Conservation (phyloP, 2,888 invertebrate species). For the Ophion ventricosus region DNA sequence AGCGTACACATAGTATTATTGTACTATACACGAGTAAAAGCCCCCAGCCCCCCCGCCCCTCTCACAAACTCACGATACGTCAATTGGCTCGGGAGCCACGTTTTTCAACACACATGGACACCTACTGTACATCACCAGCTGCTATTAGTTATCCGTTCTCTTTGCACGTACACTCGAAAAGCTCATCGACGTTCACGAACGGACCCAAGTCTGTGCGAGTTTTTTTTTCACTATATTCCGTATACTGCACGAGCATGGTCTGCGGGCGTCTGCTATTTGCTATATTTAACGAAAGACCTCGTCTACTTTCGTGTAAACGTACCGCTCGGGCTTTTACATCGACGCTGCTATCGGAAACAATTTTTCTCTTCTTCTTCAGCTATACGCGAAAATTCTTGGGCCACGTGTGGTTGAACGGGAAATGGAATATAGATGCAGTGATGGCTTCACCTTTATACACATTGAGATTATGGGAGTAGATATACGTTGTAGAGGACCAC, state of each 20-base stretch:
- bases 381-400: not conserved
- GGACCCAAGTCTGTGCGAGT: not conserved
- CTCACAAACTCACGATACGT: conserved; percentile 12
- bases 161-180: conserved; percentile 22
- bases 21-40: conserved; percentile 21
- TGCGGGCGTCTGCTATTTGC: not conserved
- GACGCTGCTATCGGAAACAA: not conserved
- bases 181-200: not conserved
- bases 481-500: too few relatives aligned
- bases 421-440: not conserved
- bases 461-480: too few relatives aligned
- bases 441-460: not conserved
- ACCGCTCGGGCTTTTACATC: not conserved
- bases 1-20: conserved; percentile 20
- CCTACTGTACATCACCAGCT: conserved; percentile 28
- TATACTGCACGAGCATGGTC: conserved; percentile 25
- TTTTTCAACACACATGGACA: conserved; percentile 38
- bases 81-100: conserved; percentile 55
- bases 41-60: not conserved
- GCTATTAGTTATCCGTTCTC: conserved; percentile 49
- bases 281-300: conserved; percentile 47
- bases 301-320: conserved; percentile 10
- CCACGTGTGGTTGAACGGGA: not conserved
- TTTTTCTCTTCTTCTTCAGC: not conserved
- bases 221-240: conserved; percentile 42